Base-by-base conservation (phyloP, 2,888 invertebrate species). In the Myopa testacea region DNA sequence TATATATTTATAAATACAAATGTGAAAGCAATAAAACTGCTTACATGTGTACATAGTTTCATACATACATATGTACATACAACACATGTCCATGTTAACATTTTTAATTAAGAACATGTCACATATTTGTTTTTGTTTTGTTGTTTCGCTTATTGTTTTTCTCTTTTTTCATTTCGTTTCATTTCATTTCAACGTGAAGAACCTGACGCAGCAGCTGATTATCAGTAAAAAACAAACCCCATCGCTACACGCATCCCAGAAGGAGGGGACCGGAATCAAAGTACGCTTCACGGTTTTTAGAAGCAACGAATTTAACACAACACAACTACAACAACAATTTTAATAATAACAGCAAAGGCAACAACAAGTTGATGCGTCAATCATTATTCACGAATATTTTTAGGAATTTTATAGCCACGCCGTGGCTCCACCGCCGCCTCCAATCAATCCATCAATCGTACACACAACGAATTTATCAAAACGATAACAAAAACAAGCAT, bases 51-150 rank as follows among this genome's bases (percentile, higher is more conserved):
- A 10, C n/a, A n/a, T n/a, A n/a, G n/a, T n/a, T n/a, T n/a, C n/a
- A n/a, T n/a, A n/a, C n/a, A n/a, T n/a, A n/a, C n/a, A n/a, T n/a
- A n/a, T n/a, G n/a, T n/a, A n/a, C n/a, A n/a, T n/a, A 62, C 26
- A 63, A 26, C 50, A 45, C 6, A 45, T 19, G 4, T 45, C n/a
- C 68, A 69, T 52, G 19, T 14, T 12, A 69, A 26, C 10, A 52
- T 52, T 69, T 69, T 69, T 69, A 50, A 69, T 58, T 71, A 71
- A 37, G 37, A 58, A 37, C 71, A 55, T 71, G 58, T 71, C 71
- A 71, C 62, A 8, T 26, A 4, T 63, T 26, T 63, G 26, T 63
- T 63, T 12, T 19, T 63, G 16, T 63, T 58, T 58, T 58, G 4
- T 4, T 63, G 62, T 8, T 63, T 4, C 3, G 4, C 4, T 63